These are phyloP conservation scores for Gandaritis pyraliata DNA, from an alignment of 2,888 invertebrate species.

Conservation along the genomic window DNA sequence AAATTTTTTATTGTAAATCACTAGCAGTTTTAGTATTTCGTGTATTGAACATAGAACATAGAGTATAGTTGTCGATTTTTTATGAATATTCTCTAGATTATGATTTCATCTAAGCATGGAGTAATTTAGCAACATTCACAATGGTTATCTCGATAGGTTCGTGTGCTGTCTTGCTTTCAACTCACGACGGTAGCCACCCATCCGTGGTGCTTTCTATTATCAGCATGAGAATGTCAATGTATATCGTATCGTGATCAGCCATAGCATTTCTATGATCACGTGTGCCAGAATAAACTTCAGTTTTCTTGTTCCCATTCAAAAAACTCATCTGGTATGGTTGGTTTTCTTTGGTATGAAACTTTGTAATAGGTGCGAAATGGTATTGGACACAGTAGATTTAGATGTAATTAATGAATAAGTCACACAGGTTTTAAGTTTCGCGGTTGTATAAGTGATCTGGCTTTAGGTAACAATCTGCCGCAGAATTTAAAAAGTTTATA, in stretches of 20 bases:
- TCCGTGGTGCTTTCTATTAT: slow-evolving; percentile 76
- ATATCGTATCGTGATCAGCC: slow-evolving; percentile 47
- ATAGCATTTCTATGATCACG: slow-evolving; percentile 41
- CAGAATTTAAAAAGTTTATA: slow-evolving; percentile 5
- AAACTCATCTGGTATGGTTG: no score
- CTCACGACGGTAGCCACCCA: slow-evolving; percentile 70
- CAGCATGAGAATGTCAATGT: slow-evolving; percentile 44
- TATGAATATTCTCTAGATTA: neutral
- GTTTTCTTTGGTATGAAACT: neutral
- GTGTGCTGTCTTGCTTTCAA: slow-evolving; percentile 63
- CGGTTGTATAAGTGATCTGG: slow-evolving; percentile 8
- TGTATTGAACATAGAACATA: no score
- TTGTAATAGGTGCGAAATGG: neutral
- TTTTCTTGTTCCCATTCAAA: neutral
- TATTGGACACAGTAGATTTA: neutral
- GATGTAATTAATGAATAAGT: neutral
- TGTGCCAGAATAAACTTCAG: slow-evolving; percentile 4
- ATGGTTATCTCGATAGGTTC: slow-evolving; percentile 23
- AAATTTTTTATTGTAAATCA: no score
- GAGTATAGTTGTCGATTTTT: no score
- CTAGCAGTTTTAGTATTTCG: no score
- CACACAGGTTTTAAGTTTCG: slow-evolving; percentile 23
- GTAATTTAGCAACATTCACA: slow-evolving; percentile 1
- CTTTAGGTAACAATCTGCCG: slow-evolving; percentile 1
- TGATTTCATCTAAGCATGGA: neutral